Percentiles rank a stretch among this genome's conserved stretches.
These are phyloP conservation scores for Lordiphosa fenestrarum DNA, from an alignment of 2,888 invertebrate species.

Conservation along the genomic window DNA sequence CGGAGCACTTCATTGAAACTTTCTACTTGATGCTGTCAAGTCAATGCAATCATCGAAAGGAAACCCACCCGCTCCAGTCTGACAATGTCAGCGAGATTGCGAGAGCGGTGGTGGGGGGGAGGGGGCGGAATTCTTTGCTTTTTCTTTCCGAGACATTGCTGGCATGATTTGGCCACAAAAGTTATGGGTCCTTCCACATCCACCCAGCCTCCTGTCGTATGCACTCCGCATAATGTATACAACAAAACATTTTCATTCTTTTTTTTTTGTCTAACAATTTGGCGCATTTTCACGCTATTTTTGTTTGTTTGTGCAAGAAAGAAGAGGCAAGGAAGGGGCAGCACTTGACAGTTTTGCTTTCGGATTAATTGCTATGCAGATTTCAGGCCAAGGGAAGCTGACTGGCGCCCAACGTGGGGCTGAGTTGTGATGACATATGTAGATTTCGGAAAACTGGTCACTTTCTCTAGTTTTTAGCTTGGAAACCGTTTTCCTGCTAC, in stretches of 20 bases:
- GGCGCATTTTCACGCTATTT: slow-evolving; percentile 71
- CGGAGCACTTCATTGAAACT: slow-evolving; percentile 51
- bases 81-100: slow-evolving; percentile 58
- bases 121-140: slow-evolving; percentile 19
- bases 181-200: slow-evolving; percentile 30
- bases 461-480: too few species aligned
- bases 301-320: slow-evolving; percentile 39
- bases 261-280: slow-evolving; percentile 64
- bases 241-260: slow-evolving; percentile 33
- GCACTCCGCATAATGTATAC: slow-evolving; percentile 60
- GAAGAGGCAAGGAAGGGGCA: slow-evolving; percentile 6
- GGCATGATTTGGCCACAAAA: slow-evolving; percentile 62
- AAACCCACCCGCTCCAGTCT: slow-evolving; percentile 26
- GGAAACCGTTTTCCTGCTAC: too few species aligned
- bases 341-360: slow-evolving; percentile 59
- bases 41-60: slow-evolving; percentile 29
- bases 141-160: slow-evolving; percentile 50
- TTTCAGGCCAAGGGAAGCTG: slow-evolving; percentile 9
- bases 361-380: slow-evolving; percentile 67
- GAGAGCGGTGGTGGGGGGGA: not conserved
- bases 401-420: too few species aligned
- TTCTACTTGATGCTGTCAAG: slow-evolving; percentile 61
- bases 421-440: too few species aligned
- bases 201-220: not conserved
- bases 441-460: too few species aligned